Percentiles rank a stretch among this genome's conserved stretches.
phyloP scores from a whole-genome alignment of 2,113 vertebrate genomes.

The Garra rufa region DNA sequence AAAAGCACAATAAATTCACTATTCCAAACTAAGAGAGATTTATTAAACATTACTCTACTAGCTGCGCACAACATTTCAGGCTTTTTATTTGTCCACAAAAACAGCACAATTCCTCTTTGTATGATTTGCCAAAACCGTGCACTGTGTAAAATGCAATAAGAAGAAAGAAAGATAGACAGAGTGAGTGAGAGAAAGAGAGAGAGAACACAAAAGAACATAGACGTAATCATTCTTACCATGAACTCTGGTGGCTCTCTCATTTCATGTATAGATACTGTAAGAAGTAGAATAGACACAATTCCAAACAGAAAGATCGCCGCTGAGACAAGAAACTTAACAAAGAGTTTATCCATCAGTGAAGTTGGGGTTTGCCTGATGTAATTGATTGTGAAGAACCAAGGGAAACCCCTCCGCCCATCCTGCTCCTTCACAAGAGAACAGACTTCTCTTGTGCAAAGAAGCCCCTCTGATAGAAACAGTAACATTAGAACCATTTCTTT shows the following conservation, averaged over 20 bases:
- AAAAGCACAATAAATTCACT: background rate
- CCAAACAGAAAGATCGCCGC: slow-evolving; percentile 77
- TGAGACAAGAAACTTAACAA: slow-evolving; percentile 61
- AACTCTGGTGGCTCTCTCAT: slow-evolving; percentile 75
- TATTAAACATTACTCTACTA: background rate
- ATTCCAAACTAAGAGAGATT: background rate
- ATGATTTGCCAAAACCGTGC: background rate
- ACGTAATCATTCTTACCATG: slow-evolving; percentile 78
- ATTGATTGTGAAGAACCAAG: slow-evolving; percentile 19
- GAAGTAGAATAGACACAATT: slow-evolving; percentile 81
- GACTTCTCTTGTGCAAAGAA: background rate
- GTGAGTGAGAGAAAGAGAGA: background rate
- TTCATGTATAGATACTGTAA: slow-evolving; percentile 80
- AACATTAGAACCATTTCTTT: background rate
- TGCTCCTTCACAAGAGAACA: background rate
- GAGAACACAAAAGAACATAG: background rate
- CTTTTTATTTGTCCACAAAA: background rate
- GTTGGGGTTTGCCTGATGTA: background rate
- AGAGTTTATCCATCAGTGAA: slow-evolving; percentile 62
- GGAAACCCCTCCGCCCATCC: background rate
- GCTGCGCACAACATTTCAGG: background rate
- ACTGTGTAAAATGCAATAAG: background rate
- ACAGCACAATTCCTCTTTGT: background rate
- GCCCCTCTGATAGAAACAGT: background rate
- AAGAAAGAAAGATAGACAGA: background rate